Conservation (phyloP, 1,140 invertebrate species). For the Drosophila erecta region DNA sequence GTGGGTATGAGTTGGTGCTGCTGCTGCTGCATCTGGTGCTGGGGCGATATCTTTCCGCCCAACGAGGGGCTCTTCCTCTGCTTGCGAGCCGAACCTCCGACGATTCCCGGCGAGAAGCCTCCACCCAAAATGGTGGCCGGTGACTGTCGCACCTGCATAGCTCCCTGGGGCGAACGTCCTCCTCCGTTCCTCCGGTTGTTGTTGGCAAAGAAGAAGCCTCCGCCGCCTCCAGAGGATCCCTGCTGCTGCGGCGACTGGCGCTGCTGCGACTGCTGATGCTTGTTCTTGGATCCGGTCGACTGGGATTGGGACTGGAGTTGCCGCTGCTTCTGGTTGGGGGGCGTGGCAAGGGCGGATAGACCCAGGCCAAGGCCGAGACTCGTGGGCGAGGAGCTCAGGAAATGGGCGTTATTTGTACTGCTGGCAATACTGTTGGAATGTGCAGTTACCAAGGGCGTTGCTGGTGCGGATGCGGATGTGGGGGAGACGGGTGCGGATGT, state of each 20-base stretch:
- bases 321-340: constrained; percentile 53
- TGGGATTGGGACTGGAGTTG: constrained; percentile 68
- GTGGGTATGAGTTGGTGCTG: constrained; percentile 75
- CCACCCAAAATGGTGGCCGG: constrained; percentile 78
- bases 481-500: constrained; percentile 45
- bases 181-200: constrained; percentile 60
- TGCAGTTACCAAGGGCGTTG: constrained; percentile 75
- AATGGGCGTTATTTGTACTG: constrained; percentile 81
- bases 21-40: constrained; percentile 43
- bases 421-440: constrained; percentile 85
- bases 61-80: constrained; percentile 67
- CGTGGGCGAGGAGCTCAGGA: constrained; percentile 72
- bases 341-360: constrained; percentile 37
- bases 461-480: constrained; percentile 52
- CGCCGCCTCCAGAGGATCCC: constrained; percentile 46
- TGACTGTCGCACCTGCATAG: constrained; percentile 63
- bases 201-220: constrained; percentile 70
- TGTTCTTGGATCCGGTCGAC: constrained; percentile 59
- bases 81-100: constrained; percentile 66
- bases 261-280: constrained; percentile 46
- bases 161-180: constrained; percentile 60
- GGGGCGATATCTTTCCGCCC: constrained; percentile 75
- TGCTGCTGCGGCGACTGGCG: constrained; percentile 71
- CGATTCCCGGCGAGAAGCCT: constrained; percentile 59
- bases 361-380: constrained; percentile 35